Conservation (phyloP, 1,140 invertebrate species). For the Nymphalis io region DNA sequence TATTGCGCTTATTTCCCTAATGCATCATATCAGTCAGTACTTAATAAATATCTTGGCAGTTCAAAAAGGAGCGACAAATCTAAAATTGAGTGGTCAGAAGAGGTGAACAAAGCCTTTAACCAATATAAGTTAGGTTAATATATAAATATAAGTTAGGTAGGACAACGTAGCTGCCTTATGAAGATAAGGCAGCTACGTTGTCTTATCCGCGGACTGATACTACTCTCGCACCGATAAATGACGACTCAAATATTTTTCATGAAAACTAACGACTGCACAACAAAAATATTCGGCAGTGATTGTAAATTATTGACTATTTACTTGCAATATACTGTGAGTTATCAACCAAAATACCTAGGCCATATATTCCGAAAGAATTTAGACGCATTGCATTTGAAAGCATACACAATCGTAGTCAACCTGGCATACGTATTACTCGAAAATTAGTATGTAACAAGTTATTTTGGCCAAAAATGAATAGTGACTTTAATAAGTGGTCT, state of each 20-base stretch:
- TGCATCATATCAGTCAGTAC: conserved; percentile 5
- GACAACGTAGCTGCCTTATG: too few relatives aligned
- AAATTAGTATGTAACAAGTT: too few relatives aligned
- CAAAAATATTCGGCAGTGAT: too few relatives aligned
- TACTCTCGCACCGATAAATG: too few relatives aligned
- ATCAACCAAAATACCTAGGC: background rate
- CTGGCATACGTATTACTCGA: conserved; percentile 43
- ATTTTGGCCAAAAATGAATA: too few relatives aligned
- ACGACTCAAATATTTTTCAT: too few relatives aligned
- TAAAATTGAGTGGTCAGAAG: conserved; percentile 49
- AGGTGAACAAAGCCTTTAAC: conserved; percentile 56
- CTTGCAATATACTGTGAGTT: too few relatives aligned
- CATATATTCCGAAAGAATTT: conserved; percentile 33
- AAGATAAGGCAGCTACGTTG: conserved; percentile 36
- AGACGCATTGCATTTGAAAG: conserved; percentile 24
- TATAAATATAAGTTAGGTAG: conserved; percentile 67
- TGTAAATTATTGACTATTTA: too few relatives aligned
- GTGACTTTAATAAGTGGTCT: too few relatives aligned
- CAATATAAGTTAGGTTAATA: conserved; percentile 64
- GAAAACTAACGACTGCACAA: too few relatives aligned
- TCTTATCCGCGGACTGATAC: conserved; percentile 10
- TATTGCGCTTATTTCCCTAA: conserved; percentile 15
- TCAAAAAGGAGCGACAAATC: conserved; percentile 36
- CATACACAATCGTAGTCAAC: conserved; percentile 52
- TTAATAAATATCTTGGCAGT: conserved; percentile 31